Evolutionary conservation across 2,888 invertebrate genomes (phyloP), one percentile per base, ranked within the genome.

Genomic region (Isotomurus palustris): DNA sequence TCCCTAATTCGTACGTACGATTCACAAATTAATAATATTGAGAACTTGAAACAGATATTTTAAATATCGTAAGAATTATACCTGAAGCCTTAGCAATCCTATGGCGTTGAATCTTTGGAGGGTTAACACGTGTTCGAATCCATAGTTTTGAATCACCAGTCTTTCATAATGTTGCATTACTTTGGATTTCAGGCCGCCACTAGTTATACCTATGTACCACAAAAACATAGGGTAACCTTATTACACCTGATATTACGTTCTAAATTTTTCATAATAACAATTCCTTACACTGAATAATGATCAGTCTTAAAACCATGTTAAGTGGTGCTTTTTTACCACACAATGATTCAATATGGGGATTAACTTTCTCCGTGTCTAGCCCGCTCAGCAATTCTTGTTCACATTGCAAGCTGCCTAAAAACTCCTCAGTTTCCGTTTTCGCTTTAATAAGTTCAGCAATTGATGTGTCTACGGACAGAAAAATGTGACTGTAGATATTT

Each of bases 401-500:
- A 36, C 87, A 83, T 68, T 87, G 84, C 32, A 92, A 77, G 45
- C 83, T 83, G 72, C 91, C 88, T 56, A 86, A 81, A 74, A 93
- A 93, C 29, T 83, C 82, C 71, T 84, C 84, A 0, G 81, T 79
- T 71, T 87, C 87, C 2, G 83, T 84, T 40, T 85, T 83, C 77
- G 92, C 91, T 75, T 94, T 93, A 28, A 97, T 86, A 73, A 92
- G 83, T 75, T 94, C 93, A 0, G 94, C 95, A 69, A 97, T 90
- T 32, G 92, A 88, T 4, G 91, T 94, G 73, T 96, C 94, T 76
- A 82, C 5, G 49, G 28, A 27, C 5, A 49, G 36, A 8, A 12
- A 51, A 28, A 25, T n/a, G 41, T n/a, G n/a, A n/a, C n/a, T n/a
- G n/a, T n/a, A n/a, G n/a, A 12, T 36, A 25, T 47, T 58, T 24